A percentile compares a stretch with the other conserved stretches of the same genome.
Evolutionary conservation across 2,113 vertebrate genomes (phyloP).

Genomic region (Nyctibius bracteatus): DNA sequence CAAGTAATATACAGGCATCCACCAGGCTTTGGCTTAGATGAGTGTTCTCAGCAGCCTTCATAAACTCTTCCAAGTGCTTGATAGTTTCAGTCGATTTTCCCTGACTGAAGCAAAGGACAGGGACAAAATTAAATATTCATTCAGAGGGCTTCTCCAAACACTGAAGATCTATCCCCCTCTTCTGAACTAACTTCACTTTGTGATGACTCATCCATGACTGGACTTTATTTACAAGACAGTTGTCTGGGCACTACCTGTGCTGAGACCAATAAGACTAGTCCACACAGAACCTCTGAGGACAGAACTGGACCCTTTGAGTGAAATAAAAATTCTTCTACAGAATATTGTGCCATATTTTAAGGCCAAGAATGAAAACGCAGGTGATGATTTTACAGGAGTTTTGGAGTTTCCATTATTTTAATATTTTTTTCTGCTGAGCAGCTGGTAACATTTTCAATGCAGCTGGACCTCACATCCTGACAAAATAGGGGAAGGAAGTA

Average conservation of each 20-base stretch:
- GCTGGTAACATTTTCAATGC: background rate
- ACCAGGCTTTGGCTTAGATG: slow-evolving; percentile 63
- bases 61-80: slow-evolving; percentile 62
- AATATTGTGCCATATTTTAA: background rate
- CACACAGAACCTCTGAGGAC: background rate
- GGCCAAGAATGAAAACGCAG: background rate
- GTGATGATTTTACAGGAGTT: background rate
- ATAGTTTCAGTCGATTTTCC: slow-evolving; percentile 63
- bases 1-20: slow-evolving; percentile 70
- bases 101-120: slow-evolving; percentile 65
- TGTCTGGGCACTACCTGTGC: background rate
- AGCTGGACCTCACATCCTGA: background rate
- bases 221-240: background rate
- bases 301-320: background rate
- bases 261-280: background rate
- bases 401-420: background rate
- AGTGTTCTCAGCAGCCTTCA: slow-evolving; percentile 58
- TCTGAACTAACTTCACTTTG: background rate
- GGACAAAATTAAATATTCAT: background rate
- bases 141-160: background rate
- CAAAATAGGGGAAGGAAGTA: background rate
- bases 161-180: background rate
- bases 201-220: background rate
- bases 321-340: background rate
- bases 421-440: background rate